phyloP scores from a whole-genome alignment of 2,113 vertebrate species.

The Pygathrix nemaeus region DNA sequence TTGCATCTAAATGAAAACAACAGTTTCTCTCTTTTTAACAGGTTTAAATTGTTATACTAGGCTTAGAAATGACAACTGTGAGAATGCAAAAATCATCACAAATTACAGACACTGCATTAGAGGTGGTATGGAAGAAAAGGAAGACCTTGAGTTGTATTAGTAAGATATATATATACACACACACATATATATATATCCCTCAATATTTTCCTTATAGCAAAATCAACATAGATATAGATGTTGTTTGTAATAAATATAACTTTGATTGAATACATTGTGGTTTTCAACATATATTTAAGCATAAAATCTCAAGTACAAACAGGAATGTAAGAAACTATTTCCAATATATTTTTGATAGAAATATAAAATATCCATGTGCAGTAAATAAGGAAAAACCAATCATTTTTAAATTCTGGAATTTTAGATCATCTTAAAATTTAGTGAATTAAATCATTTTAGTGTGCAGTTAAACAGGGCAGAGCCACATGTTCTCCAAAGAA shows the following conservation, averaged over 20 bases:
- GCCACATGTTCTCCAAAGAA: not conserved
- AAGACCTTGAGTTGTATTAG: not conserved
- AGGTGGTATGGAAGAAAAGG: constrained; percentile 70
- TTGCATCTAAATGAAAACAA: constrained; percentile 8
- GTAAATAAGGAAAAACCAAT: constrained; percentile 45
- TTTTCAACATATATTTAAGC: constrained; percentile 48
- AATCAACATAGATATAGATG: not conserved
- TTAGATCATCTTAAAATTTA: not conserved
- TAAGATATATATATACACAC: not conserved
- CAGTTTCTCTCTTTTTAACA: constrained; percentile 66
- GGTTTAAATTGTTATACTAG: constrained; percentile 71
- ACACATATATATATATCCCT: not conserved
- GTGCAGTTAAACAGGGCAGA: not conserved
- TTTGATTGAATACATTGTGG: not conserved
- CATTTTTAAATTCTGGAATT: not conserved
- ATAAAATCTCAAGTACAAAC: not conserved
- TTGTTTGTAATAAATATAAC: not conserved
- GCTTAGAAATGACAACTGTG: constrained; percentile 77
- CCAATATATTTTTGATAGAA: not conserved
- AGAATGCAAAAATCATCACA: constrained; percentile 76
- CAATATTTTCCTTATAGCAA: not conserved
- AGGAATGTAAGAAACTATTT: not conserved
- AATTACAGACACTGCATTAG: constrained; percentile 68
- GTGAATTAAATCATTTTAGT: not conserved
- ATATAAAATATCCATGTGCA: not conserved